phyloP scores from a whole-genome alignment of 2,888 invertebrate genomes.

The Shargacucullia verbasci region DNA sequence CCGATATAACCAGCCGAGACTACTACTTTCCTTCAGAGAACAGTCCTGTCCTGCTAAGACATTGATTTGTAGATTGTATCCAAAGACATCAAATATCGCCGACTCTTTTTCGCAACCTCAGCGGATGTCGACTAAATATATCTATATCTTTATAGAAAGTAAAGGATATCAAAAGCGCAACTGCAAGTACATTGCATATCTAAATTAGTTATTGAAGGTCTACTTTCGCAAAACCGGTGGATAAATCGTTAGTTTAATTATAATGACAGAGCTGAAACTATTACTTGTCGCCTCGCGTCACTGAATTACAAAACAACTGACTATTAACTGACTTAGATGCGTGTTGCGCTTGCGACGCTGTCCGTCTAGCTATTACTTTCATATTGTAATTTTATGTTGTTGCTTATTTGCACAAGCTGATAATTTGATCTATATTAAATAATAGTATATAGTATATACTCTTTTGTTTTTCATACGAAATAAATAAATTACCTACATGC shows the following conservation, averaged over 20 bases:
- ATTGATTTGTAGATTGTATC: background rate
- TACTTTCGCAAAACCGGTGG: slow-evolving; percentile 23
- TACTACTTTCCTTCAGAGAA: too few species aligned
- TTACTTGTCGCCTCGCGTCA: slow-evolving; percentile 7
- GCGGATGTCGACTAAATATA: slow-evolving; percentile 6
- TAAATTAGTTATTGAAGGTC: slow-evolving; percentile 27
- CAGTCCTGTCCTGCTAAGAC: background rate
- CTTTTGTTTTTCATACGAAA: too few species aligned
- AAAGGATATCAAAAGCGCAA: background rate
- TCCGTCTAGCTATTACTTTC: background rate
- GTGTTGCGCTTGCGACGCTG: slow-evolving; percentile 10
- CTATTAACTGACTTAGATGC: slow-evolving; percentile 13
- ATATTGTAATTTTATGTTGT: background rate
- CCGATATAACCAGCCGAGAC: too few species aligned
- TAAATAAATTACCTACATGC: too few species aligned
- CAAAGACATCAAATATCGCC: background rate
- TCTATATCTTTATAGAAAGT: background rate
- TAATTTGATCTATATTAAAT: background rate
- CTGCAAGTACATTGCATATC: background rate
- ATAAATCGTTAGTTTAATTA: slow-evolving; percentile 22
- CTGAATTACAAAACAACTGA: slow-evolving; percentile 27
- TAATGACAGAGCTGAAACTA: slow-evolving; percentile 20
- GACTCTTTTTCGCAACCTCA: background rate
- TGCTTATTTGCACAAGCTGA: background rate
- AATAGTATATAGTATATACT: too few species aligned